These are phyloP conservation scores for Amblyjoppa fuscipennis DNA, from an alignment of 2,888 invertebrate species.

Conservation along the genomic window DNA sequence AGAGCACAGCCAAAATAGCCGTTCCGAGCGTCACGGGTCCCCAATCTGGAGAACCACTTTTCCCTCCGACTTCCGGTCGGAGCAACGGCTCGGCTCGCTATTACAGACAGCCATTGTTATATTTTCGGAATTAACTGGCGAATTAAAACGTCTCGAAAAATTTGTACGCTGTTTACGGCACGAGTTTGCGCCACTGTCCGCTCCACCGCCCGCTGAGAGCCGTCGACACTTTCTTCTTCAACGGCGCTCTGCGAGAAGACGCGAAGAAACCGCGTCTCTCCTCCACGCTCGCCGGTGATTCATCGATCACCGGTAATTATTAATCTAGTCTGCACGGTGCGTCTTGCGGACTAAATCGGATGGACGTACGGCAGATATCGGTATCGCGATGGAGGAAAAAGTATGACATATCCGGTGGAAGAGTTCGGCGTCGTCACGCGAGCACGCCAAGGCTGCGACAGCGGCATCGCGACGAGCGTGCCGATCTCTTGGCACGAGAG, in stretches of 20 bases:
- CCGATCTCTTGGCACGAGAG: conserved; percentile 1
- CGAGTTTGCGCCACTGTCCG: conserved; percentile 16
- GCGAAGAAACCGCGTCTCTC: conserved; percentile 26
- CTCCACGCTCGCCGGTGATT: conserved; percentile 18
- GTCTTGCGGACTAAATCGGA: not conserved
- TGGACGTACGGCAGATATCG: not conserved
- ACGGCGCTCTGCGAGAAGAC: conserved; percentile 38
- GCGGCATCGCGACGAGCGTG: conserved; percentile 4
- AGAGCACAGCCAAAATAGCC: conserved; percentile 45
- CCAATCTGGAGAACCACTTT: conserved; percentile 51
- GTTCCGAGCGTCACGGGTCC: conserved; percentile 54
- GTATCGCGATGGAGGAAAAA: conserved; percentile 48
- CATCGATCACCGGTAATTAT: conserved; percentile 48
- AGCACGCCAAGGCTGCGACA: conserved; percentile 41
- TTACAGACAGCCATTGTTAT: conserved; percentile 10
- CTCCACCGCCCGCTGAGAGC: not conserved
- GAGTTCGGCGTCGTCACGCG: conserved; percentile 50
- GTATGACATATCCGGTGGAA: conserved; percentile 57
- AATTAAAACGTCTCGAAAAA: conserved; percentile 26
- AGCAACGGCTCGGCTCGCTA: not conserved
- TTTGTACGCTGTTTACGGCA: conserved; percentile 16
- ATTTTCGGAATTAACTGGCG: conserved; percentile 32
- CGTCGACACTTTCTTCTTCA: conserved; percentile 60
- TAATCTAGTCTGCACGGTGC: not conserved
- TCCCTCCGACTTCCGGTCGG: not conserved